phyloP scores from a whole-genome alignment of 2,888 invertebrate genomes.

The Eupsilia transversa region DNA sequence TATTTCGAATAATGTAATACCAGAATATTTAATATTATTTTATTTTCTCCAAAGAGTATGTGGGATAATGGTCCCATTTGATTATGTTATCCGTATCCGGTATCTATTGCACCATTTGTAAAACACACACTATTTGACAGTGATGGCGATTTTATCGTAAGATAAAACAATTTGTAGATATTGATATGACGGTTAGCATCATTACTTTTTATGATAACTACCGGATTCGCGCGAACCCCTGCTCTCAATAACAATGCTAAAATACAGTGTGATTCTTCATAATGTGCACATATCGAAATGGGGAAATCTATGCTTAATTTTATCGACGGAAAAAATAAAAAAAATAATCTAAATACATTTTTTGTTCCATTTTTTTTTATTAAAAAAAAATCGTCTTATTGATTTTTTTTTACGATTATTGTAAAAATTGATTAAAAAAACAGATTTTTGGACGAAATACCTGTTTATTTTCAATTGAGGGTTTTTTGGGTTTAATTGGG shows the following conservation, averaged over 20 bases:
- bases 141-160: slow-evolving; percentile 69
- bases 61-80: slow-evolving; percentile 42
- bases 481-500: too few species aligned
- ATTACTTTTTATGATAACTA: slow-evolving; percentile 79
- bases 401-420: too few species aligned
- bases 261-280: too few species aligned
- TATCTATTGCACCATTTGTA: slow-evolving; percentile 63
- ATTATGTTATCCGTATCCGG: slow-evolving; percentile 50
- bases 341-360: too few species aligned
- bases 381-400: too few species aligned
- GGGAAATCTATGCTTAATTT: too few species aligned
- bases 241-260: slow-evolving; percentile 69
- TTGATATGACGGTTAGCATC: slow-evolving; percentile 72
- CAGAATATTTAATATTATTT: slow-evolving; percentile 30
- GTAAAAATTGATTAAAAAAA: too few species aligned
- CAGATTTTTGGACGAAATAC: too few species aligned
- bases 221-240: slow-evolving; percentile 71
- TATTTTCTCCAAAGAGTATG: slow-evolving; percentile 33
- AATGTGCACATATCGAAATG: too few species aligned
- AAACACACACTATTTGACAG: slow-evolving; percentile 61
- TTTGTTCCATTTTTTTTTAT: too few species aligned
- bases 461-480: too few species aligned
- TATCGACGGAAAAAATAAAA: too few species aligned
- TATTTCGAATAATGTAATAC: neutral
- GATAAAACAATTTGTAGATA: slow-evolving; percentile 73